These are phyloP conservation scores for Rhizoglyphus robini DNA, from an alignment of 1,140 invertebrate genomes.

Conservation along the genomic window DNA sequence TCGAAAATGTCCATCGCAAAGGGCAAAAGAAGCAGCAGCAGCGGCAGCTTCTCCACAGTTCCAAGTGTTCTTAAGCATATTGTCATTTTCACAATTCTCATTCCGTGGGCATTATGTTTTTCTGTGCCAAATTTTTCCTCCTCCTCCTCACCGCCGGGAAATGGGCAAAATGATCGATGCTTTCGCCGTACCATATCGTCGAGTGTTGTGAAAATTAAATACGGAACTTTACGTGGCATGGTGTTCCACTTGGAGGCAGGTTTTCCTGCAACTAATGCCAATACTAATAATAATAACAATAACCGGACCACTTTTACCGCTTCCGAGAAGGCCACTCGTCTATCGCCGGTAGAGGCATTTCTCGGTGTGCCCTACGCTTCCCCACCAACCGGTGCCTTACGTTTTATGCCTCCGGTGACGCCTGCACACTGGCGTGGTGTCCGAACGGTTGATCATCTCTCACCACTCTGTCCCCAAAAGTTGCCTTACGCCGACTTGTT, in stretches of 20 bases:
- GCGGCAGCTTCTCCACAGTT: no score
- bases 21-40: no score
- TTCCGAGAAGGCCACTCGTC: not conserved
- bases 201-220: constrained; percentile 44
- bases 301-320: not conserved
- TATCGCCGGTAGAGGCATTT: constrained; percentile 8
- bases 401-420: constrained; percentile 88
- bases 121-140: no score
- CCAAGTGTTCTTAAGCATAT: no score
- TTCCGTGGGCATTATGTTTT: no score
- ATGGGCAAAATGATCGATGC: no score
- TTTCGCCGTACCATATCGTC: constrained; percentile 1
- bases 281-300: not conserved
- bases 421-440: constrained; percentile 59
- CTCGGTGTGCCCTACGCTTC: constrained; percentile 58
- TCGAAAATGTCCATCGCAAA: no score
- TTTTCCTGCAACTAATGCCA: not conserved
- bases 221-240: constrained; percentile 36
- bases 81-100: no score
- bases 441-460: constrained; percentile 40
- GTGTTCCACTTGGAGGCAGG: constrained; percentile 24
- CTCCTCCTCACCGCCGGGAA: no score
- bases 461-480: constrained; percentile 33
- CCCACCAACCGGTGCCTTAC: constrained; percentile 69
- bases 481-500: constrained; percentile 43